Evolutionary conservation across 1,140 invertebrate genomes (phyloP), one percentile per base, ranked within the genome.

Genomic region (Lamellibrachia luymesi): DNA sequence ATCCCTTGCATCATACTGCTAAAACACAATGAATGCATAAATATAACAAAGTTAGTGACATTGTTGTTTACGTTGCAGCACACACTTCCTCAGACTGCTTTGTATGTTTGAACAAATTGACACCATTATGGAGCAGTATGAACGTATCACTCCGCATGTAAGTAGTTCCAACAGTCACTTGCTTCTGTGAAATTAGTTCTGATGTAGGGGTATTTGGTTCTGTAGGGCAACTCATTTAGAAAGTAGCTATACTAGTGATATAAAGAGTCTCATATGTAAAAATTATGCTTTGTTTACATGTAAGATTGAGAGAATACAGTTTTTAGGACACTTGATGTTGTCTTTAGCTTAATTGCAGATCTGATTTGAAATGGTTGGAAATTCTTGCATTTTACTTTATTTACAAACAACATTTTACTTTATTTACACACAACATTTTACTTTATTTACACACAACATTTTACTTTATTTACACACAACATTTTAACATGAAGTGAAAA

Each of bases 71-170:
- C 50, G 17, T 91, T 91, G 38, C 90, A 91, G 90, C 50, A 91
- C 38, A 4, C 50, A 50, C 25, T 91, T 50, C 90, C 50, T 91
- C 90, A 91, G 50, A n/a, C 38, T 91, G 10, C 90, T 91, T 6
- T 91, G 90, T 38, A 91, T 51, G 50, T 91, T 91, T 91, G 90
- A 91, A 27, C 90, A 91, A 51, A 91, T 91, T n/a, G 90, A 91
- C 50, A 91, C 90, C 10, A 91, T 91, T 13, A 91, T 91, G 90
- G 90, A 91, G 90, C 90, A 91, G 38, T 91, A 91, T 91, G 90
- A 91, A 22, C 38, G 50, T 50, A 38, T 51, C 50, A 51, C 50
- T 49, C 90, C 90, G 13, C 50, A 91, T 91, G 90, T 91, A 91
- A 91, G 90, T 91, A 22, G 38, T 49, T 91, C 49, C 50, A 22